phyloP scores from a whole-genome alignment of 2,888 invertebrate genomes.

The Eupithecia abbreviata region DNA sequence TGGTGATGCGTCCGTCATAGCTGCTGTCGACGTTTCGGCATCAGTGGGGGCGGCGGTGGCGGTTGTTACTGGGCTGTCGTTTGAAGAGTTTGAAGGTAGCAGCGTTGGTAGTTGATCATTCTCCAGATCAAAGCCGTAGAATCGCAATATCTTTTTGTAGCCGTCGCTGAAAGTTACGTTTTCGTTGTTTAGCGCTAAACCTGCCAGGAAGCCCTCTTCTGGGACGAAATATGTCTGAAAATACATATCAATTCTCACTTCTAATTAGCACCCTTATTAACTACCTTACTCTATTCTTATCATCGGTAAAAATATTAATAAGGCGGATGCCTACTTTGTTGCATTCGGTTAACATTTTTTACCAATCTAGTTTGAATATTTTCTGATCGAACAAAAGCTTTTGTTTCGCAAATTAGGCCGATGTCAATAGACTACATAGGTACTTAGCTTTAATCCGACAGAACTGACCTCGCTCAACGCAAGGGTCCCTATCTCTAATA shows the following conservation, averaged over 20 bases:
- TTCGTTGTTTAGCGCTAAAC: constrained; percentile 90
- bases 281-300: not conserved
- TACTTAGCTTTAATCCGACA: constrained; percentile 5
- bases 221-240: constrained; percentile 92
- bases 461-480: constrained; percentile 19
- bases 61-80: constrained; percentile 50
- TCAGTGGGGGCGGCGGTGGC: constrained; percentile 36
- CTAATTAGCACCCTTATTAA: not conserved
- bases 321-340: not conserved
- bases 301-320: not conserved
- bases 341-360: not conserved
- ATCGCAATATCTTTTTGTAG: constrained; percentile 88
- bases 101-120: constrained; percentile 66
- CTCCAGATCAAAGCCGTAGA: constrained; percentile 92
- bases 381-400: constrained; percentile 20
- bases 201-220: constrained; percentile 91
- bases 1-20: constrained; percentile 52
- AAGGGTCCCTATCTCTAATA: not conserved
- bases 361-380: not conserved
- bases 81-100: constrained; percentile 53
- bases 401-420: constrained; percentile 40
- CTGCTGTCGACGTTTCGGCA: constrained; percentile 37
- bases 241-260: not conserved
- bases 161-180: constrained; percentile 89
- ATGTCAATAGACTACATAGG: constrained; percentile 8